Conservation (phyloP, 37 sponge, comb jelly and placozoan species). For the Oopsacas minuta region DNA sequence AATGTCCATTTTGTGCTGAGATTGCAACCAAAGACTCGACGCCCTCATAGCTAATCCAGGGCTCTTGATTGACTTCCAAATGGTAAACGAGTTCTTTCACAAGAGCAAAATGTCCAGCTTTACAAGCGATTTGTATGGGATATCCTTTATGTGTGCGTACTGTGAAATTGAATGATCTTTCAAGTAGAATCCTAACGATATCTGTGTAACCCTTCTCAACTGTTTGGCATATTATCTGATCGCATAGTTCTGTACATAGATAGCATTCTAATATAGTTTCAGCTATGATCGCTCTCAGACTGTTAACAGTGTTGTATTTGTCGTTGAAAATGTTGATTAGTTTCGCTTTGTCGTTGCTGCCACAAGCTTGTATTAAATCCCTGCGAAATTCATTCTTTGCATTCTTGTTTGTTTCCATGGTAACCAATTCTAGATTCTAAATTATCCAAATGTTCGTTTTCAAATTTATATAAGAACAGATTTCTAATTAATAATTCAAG, state of each 20-base stretch:
- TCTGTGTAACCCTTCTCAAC: not conserved
- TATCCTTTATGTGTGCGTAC: slow-evolving; percentile 6
- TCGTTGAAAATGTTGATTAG: not conserved
- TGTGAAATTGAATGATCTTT: not conserved
- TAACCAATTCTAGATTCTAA: no score
- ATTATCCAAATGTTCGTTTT: no score
- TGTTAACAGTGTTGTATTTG: not conserved
- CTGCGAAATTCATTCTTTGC: not conserved
- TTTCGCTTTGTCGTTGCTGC: not conserved
- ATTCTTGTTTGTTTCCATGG: no score
- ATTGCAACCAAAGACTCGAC: not conserved
- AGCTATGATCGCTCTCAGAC: not conserved
- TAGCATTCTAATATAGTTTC: not conserved
- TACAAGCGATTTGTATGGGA: not conserved
- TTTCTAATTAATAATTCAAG: no score
- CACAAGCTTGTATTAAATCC: not conserved
- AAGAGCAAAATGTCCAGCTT: not conserved
- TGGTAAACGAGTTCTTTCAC: not conserved
- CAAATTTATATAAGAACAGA: no score
- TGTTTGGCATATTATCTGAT: not conserved
- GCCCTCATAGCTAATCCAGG: not conserved
- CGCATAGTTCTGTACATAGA: not conserved
- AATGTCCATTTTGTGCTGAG: slow-evolving; percentile 37
- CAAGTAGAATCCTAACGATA: not conserved
- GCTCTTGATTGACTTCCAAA: not conserved